Evolutionary conservation across 2,888 invertebrate species (phyloP), one percentile per base, ranked within the genome.

Genomic region (Oconnorella tubifera): DNA sequence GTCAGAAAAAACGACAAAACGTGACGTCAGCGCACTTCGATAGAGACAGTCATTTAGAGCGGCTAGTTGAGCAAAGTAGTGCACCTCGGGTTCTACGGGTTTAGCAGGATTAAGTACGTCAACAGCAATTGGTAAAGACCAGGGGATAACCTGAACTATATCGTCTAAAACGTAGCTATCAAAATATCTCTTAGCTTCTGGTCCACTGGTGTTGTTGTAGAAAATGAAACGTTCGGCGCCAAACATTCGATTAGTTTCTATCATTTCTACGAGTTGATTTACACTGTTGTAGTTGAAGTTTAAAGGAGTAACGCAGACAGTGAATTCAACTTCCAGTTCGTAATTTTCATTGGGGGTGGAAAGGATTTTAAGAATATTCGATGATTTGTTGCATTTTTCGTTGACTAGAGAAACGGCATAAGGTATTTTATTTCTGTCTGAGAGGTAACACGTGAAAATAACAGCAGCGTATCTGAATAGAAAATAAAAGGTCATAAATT

Each of bases 31-130:
- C 60, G 69, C 56, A 58, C 68, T 57, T 19, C 72, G 33, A 48
- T 72, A 72, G 14, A 72, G 64, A 55, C 72, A 72, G 51, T 72
- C 72, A 57, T 72, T 69, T n/a, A 72, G 50, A 0, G 69, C 64
- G 6, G 62, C 72, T 3, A 72, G 48, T 60, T 72, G 72, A 6
- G 59, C 72, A 51, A 64, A 71, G 62, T 72, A 72, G 62, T 71
- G 72, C 2, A 72, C 57, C 50, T 67, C 67, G 1, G 64, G 61
- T 19, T 55, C 62, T 1, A 4, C 3, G 2, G 62, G 62, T 49
- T 64, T 60, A 10, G 50, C 49, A n/a, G n/a, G n/a, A n/a, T n/a
- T n/a, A n/a, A n/a, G n/a, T n/a, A n/a, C n/a, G n/a, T n/a, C n/a
- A 2, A 69, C 66, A 23, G 32, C 29, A 2, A 69, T 66, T 2